These are phyloP conservation scores for Otolemur crassicaudatus DNA, from an alignment of 2,797 vertebrate species.

Conservation along the genomic window DNA sequence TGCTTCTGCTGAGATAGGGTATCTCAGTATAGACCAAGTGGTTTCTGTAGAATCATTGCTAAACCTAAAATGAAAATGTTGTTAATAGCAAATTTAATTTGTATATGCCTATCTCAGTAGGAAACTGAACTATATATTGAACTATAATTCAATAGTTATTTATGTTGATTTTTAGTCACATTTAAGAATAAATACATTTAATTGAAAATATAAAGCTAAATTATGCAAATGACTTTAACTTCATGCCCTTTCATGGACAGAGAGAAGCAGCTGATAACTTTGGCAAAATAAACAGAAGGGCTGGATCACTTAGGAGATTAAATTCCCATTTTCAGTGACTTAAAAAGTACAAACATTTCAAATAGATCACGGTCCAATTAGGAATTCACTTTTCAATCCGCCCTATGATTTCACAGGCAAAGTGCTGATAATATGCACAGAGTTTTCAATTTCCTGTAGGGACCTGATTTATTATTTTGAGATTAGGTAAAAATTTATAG, in stretches of 20 bases:
- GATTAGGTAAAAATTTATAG: background rate
- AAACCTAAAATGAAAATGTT: background rate
- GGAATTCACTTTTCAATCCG: background rate
- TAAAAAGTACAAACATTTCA: background rate
- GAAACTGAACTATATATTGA: background rate
- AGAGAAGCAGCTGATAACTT: background rate
- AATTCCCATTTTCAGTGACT: background rate
- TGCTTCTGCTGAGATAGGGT: background rate
- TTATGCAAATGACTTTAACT: background rate
- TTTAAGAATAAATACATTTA: background rate
- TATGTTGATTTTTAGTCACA: background rate
- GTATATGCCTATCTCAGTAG: background rate
- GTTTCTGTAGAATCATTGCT: background rate
- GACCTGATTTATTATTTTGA: constrained; percentile 14
- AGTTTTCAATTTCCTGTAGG: background rate
- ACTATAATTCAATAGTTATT: background rate
- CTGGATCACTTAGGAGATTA: background rate
- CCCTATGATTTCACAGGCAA: background rate
- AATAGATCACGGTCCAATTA: background rate
- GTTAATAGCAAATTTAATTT: background rate
- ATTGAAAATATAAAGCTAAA: background rate
- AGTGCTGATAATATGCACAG: background rate
- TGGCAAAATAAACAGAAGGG: background rate
- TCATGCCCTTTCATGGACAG: background rate
- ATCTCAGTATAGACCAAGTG: background rate